phyloP scores from a whole-genome alignment of 2,797 vertebrate genomes.

The Sebastes taczanowskii region DNA sequence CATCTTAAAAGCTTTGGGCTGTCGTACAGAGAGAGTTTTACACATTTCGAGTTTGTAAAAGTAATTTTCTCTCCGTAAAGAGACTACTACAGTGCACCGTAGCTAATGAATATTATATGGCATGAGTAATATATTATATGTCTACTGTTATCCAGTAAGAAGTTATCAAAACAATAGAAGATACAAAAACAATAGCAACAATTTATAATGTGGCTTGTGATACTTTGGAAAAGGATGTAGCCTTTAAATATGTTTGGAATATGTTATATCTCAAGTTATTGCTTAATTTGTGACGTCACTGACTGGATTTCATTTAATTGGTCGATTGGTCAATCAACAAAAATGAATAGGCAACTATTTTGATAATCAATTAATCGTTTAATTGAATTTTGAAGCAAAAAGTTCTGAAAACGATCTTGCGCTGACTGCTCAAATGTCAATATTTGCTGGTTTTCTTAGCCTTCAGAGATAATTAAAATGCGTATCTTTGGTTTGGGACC shows the following conservation, averaged over 20 bases:
- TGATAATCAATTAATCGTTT: background rate
- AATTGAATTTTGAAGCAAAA: background rate
- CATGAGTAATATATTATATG: too few relatives aligned
- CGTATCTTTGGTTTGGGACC: background rate
- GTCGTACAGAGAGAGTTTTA: background rate
- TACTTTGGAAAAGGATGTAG: background rate
- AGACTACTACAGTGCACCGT: background rate
- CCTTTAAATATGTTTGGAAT: background rate
- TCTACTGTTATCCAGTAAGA: too few relatives aligned
- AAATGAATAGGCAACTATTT: background rate
- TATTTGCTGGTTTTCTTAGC: background rate
- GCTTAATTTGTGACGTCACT: background rate
- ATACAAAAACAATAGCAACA: background rate
- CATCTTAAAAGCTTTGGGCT: constrained; percentile 1
- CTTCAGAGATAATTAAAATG: background rate
- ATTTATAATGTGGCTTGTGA: background rate
- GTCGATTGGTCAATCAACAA: background rate
- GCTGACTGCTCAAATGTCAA: background rate
- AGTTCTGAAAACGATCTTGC: background rate
- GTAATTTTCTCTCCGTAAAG: background rate
- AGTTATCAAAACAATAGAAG: rapidly evolving
- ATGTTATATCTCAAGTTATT: background rate
- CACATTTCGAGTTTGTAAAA: constrained; percentile 9
- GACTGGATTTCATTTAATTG: background rate
- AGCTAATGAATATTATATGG: constrained; percentile 8